These are phyloP conservation scores for Trachythela sp. DNA, from an alignment of 64 coral and sea anemone genomes.

Conservation along the genomic window DNA sequence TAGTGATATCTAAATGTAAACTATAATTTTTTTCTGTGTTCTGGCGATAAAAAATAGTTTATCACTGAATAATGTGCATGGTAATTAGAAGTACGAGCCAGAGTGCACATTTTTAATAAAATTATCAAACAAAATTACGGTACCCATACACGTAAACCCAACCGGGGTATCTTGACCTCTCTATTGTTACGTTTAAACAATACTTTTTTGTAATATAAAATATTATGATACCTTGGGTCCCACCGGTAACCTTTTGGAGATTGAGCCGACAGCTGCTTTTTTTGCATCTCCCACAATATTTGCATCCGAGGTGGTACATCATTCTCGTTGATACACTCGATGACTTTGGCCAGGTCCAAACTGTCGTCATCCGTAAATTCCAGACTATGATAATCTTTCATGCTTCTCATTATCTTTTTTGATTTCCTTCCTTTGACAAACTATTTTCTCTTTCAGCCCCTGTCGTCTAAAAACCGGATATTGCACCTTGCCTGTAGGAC, in stretches of 20 bases:
- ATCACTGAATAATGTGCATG: too few relatives aligned
- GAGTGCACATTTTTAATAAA: too few relatives aligned
- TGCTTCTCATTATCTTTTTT: not conserved
- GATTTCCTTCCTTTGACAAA: not conserved
- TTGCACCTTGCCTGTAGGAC: not conserved
- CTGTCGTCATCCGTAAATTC: not conserved
- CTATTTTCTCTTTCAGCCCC: not conserved
- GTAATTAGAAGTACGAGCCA: too few relatives aligned
- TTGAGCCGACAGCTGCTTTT: not conserved
- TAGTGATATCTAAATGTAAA: too few relatives aligned
- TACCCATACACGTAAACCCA: too few relatives aligned
- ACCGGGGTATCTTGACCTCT: too few relatives aligned
- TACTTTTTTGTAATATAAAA: not conserved
- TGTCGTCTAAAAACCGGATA: not conserved
- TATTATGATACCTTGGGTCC: not conserved
- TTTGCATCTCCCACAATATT: not conserved
- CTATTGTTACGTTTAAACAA: too few relatives aligned
- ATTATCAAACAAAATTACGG: too few relatives aligned
- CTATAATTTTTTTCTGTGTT: too few relatives aligned
- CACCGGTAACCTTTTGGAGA: not conserved
- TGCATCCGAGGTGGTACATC: not conserved
- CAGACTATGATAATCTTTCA: not conserved
- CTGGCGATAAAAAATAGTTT: too few relatives aligned
- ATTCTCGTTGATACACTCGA: not conserved
- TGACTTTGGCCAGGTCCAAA: not conserved